phyloP scores from a whole-genome alignment of 2,888 invertebrate genomes.

The Oscheius sp. region DNA sequence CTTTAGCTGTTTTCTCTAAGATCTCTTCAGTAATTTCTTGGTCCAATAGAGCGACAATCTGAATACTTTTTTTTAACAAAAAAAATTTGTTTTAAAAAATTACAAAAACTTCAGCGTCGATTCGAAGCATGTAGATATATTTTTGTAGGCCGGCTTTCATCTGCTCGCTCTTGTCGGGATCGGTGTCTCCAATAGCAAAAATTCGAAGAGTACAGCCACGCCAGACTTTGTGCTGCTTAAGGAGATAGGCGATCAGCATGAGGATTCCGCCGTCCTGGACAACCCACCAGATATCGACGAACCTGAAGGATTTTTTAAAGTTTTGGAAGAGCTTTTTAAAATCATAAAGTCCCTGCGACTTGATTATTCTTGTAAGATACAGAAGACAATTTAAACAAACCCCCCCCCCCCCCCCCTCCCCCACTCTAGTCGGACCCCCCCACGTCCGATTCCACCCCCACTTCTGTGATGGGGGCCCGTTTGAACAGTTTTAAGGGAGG shows the following conservation, averaged over 20 bases:
- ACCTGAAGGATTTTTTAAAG: constrained; percentile 33
- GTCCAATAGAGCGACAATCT: constrained; percentile 79
- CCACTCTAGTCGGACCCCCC: too few relatives aligned
- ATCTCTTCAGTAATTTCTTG: constrained; percentile 98
- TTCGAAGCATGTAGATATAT: constrained; percentile 93
- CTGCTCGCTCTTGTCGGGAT: constrained; percentile 74
- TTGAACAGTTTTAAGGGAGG: too few relatives aligned
- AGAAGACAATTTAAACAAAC: too few relatives aligned
- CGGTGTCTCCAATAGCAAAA: constrained; percentile 98
- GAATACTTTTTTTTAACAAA: constrained; percentile 7
- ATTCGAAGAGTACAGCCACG: constrained; percentile 97
- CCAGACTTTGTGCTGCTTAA: constrained; percentile 90
- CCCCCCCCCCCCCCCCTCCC: too few relatives aligned
- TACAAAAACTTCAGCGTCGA: constrained; percentile 82
- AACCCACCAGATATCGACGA: constrained; percentile 99
- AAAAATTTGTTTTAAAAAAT: constrained; percentile 33
- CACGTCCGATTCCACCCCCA: too few relatives aligned
- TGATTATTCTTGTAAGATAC: too few relatives aligned
- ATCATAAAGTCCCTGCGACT: too few relatives aligned
- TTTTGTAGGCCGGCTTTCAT: constrained; percentile 98
- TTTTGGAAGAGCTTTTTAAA: not conserved
- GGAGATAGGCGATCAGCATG: constrained; percentile 81
- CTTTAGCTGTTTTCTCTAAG: constrained; percentile 94
- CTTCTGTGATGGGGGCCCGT: too few relatives aligned
- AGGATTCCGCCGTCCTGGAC: constrained; percentile 92